phyloP scores from a whole-genome alignment of 2,113 vertebrate species.

The Vidua chalybeata region DNA sequence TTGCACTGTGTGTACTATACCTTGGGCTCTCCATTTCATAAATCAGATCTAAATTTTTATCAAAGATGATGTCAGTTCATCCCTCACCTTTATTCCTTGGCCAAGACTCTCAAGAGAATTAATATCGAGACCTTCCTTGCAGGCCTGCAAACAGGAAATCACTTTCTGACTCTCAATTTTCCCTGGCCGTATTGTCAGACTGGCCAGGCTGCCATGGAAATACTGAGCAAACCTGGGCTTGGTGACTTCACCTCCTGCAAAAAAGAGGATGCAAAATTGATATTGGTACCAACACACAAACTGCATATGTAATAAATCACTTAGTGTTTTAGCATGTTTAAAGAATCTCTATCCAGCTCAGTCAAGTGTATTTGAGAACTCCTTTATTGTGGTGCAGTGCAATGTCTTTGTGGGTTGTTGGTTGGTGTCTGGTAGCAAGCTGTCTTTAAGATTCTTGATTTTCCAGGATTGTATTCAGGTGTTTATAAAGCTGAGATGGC shows the following conservation, averaged over 20 bases:
- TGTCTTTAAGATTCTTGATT: neutral
- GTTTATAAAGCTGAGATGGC: neutral
- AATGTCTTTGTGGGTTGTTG: neutral
- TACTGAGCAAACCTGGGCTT: slow-evolving; percentile 95
- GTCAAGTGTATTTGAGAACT: neutral
- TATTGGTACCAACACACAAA: neutral
- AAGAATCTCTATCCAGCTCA: neutral
- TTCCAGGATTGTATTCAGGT: neutral
- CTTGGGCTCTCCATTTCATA: slow-evolving; percentile 26
- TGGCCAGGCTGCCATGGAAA: slow-evolving; percentile 93
- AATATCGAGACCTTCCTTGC: slow-evolving; percentile 97
- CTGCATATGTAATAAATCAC: neutral
- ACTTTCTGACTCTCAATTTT: slow-evolving; percentile 97
- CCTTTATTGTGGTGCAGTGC: neutral
- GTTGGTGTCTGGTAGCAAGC: neutral
- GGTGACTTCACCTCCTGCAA: slow-evolving; percentile 90
- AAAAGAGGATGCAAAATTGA: neutral
- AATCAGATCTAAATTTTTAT: slow-evolving; percentile 47
- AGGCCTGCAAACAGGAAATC: slow-evolving; percentile 96
- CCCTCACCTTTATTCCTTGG: slow-evolving; percentile 90
- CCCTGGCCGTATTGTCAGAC: slow-evolving; percentile 92
- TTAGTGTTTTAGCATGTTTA: neutral
- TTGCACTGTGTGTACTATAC: neutral
- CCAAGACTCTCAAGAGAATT: slow-evolving; percentile 92
- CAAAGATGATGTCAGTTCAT: slow-evolving; percentile 16